phyloP scores from a whole-genome alignment of 2,888 invertebrate species.

The Sarcophaga subvicina region DNA sequence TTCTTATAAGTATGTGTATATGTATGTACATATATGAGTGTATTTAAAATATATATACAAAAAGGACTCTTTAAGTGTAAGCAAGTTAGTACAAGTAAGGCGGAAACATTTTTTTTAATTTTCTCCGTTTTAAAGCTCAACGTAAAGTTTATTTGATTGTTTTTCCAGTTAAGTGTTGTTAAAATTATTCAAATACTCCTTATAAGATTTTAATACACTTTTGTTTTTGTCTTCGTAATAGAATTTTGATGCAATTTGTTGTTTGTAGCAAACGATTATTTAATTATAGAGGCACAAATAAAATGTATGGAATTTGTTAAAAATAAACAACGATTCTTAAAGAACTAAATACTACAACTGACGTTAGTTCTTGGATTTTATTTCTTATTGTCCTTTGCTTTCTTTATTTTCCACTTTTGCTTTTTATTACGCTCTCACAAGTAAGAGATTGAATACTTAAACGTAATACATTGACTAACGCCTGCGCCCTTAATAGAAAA shows the following conservation, averaged over 20 bases:
- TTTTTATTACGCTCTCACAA: constrained; percentile 6
- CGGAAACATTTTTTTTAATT: constrained; percentile 35
- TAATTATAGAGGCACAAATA: constrained; percentile 53
- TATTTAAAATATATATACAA: not conserved
- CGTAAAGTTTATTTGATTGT: not conserved
- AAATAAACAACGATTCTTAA: constrained; percentile 63
- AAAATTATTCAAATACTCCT: not conserved
- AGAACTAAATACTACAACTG: constrained; percentile 68
- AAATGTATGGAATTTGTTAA: constrained; percentile 15
- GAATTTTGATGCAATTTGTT: not conserved
- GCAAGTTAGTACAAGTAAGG: constrained; percentile 44
- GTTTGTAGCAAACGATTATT: constrained; percentile 48
- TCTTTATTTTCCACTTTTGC: not conserved
- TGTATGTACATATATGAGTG: not conserved
- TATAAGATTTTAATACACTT: not conserved
- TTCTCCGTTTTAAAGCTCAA: constrained; percentile 27
- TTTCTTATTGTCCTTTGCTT: constrained; percentile 30
- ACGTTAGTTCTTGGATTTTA: constrained; percentile 43
- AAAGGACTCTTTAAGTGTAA: not conserved
- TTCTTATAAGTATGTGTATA: not conserved
- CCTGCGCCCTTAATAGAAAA: too few species aligned
- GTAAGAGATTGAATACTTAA: too few species aligned
- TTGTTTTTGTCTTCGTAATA: not conserved
- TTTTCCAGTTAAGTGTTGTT: not conserved
- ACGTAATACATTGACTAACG: too few species aligned